Base-by-base conservation (phyloP, 2,888 invertebrate genomes). In the Lycophotia porphyrea region DNA sequence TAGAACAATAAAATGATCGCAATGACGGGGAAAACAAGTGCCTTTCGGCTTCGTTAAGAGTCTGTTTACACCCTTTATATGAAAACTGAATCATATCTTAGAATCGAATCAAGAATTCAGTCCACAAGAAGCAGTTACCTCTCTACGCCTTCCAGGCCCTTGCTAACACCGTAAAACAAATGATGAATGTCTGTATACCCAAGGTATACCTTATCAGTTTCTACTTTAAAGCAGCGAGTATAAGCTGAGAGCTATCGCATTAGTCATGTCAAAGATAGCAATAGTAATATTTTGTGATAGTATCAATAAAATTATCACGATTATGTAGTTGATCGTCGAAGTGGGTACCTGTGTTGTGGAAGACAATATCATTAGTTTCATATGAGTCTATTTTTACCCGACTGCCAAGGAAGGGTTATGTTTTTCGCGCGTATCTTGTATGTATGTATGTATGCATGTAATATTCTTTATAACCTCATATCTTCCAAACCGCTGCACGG, bases 221-320 rank as follows among this genome's bases (percentile, higher is more conserved):
- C 66, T 36, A 70, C 72, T 84, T 70, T 74, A 77, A 65, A 78
- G 47, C 44, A 4, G 69, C 66, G 65, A 61, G 86, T 77, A n/a
- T n/a, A 75, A 74, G 71, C 64, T 70, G 72, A 76, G 73, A 52
- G 71, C 69, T 71, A 76, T 77, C 64, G 44, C 84, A 80, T 86
- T 84, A 84, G 68, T 86, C 84, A 75, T 64, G 86, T 86, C 84
- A 70, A 74, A 39, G 31, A 84, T 84, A 64, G 75, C 73, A 80
- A 76, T 70, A 52, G 71, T 71, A 68, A 78, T 86, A 86, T 74
- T 80, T 84, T 34, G 74, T 80, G 77, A 80, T 84, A 69, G n/a
- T 65, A 83, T 81, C 72, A 58, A 61, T 71, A 84, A 69, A 65
- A 61, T 34, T 65, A 84, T 76, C 73, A 69, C 21, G 60, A 49